Evolutionary conservation across 2,113 vertebrate species (phyloP), one percentile per base, ranked within the genome.

Genomic region (Physeter macrocephalus): DNA sequence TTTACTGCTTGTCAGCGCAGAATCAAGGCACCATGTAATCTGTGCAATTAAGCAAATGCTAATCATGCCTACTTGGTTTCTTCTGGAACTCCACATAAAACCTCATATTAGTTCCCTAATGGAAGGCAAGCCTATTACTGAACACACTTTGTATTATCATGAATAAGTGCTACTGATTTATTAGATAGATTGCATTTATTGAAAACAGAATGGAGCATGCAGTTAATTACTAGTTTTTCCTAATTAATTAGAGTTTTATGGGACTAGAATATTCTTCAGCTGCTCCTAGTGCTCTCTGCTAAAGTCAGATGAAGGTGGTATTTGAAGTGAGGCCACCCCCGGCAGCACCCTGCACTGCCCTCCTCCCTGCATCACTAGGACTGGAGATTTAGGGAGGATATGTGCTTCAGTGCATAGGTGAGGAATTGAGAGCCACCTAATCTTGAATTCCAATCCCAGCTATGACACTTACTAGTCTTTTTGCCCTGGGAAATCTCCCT

Each of bases 101-200:
- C 36, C 41, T 41, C 21, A 1, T 71, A 39, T 96, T 95, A 54
- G 54, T 93, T 91, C 29, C 15, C 39, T 92, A 88, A 92, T 92
- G 69, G 64, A 97, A 97, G 69, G 66, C 62, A 95, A 97, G 29
- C 36, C 27, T 95, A 59, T 84, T 72, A 95, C 25, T 93, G 39
- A 92, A 43, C 9, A 93, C 20, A 52, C 17, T 90, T 88, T 85
- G 34, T 85, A 34, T 96, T 86, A 57, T 72, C 90, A 77, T 92
- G 93, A 93, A 52, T 94, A 93, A 94, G 25, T 61, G 23, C 54
- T 85, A 23, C 61, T 92, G 74, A 98, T 90, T 92, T 95, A 85
- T 92, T 96, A n/a, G 39, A 59, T 31, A 97, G 92, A 95, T 90
- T 90, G 39, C 66, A 64, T 52, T 92, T 93, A 93, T 46, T 89